These are phyloP conservation scores for Noctua fimbriata DNA, from an alignment of 2,888 invertebrate species.

Conservation along the genomic window DNA sequence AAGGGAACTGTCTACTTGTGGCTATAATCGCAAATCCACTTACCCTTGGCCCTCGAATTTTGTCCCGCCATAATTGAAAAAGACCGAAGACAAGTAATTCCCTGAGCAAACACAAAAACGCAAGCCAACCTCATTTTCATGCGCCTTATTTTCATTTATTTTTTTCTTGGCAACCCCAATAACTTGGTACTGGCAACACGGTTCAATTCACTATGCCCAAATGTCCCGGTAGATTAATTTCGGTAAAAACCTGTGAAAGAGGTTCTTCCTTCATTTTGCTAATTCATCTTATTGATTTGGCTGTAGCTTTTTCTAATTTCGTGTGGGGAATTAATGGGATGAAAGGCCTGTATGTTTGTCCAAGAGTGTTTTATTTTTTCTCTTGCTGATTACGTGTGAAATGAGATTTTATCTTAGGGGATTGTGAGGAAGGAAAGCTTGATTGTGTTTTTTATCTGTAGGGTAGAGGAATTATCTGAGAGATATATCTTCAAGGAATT, in stretches of 20 bases:
- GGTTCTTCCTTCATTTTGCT: slow-evolving; percentile 51
- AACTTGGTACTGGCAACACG: slow-evolving; percentile 54
- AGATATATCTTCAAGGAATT: neutral
- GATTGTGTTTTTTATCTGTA: slow-evolving; percentile 33
- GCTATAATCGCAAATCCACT: slow-evolving; percentile 41
- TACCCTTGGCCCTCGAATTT: slow-evolving; percentile 38
- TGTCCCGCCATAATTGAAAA: slow-evolving; percentile 56
- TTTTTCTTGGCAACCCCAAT: slow-evolving; percentile 56
- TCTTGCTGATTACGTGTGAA: slow-evolving; percentile 39
- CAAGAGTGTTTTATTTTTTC: slow-evolving; percentile 37
- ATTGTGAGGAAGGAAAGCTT: neutral
- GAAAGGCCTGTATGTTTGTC: slow-evolving; percentile 39
- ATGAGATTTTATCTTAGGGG: slow-evolving; percentile 31
- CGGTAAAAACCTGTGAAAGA: slow-evolving; percentile 62
- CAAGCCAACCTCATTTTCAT: slow-evolving; percentile 48
- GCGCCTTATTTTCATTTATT: slow-evolving; percentile 60
- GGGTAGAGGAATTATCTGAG: neutral
- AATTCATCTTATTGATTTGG: slow-evolving; percentile 66
- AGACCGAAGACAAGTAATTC: slow-evolving; percentile 56
- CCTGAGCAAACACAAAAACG: slow-evolving; percentile 52
- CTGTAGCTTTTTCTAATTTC: slow-evolving; percentile 53
- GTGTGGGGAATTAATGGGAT: slow-evolving; percentile 54
- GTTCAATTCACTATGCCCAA: slow-evolving; percentile 51
- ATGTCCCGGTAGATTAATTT: slow-evolving; percentile 64
- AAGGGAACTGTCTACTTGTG: slow-evolving; percentile 20